phyloP scores from a whole-genome alignment of 2,797 vertebrate species.

The Oryzias dopingdopingensis region DNA sequence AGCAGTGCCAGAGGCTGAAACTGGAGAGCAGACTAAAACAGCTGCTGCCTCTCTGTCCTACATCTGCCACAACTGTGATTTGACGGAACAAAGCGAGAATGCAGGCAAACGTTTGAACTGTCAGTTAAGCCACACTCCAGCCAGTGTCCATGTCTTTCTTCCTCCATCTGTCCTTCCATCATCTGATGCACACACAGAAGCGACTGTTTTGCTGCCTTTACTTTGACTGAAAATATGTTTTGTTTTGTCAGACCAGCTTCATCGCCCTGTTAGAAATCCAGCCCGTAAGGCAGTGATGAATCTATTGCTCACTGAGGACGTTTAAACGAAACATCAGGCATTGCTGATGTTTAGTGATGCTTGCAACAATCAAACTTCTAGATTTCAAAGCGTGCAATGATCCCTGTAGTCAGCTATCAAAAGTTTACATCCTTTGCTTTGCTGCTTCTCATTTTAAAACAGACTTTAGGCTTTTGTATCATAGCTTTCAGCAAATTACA shows the following conservation, averaged over 20 bases:
- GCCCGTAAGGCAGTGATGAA: not conserved
- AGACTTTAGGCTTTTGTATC: slow-evolving; percentile 4
- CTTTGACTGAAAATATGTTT: not conserved
- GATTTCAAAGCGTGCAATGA: no score
- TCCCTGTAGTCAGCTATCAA: no score
- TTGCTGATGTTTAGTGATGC: no score
- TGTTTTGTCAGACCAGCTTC: not conserved
- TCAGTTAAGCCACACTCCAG: slow-evolving; percentile 64
- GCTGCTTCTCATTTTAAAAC: slow-evolving; percentile 15
- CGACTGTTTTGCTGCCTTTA: slow-evolving; percentile 1
- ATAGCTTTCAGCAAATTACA: slow-evolving; percentile 17
- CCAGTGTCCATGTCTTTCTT: slow-evolving; percentile 48
- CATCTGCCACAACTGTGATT: slow-evolving; percentile 84
- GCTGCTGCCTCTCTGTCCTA: slow-evolving; percentile 84
- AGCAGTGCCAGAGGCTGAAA: slow-evolving; percentile 75
- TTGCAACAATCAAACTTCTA: no score
- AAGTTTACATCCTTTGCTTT: slow-evolving; percentile 8
- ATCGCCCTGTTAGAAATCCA: no score
- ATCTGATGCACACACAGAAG: slow-evolving; percentile 5
- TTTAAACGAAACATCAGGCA: no score
- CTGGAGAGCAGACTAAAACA: slow-evolving; percentile 78
- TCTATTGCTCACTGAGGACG: no score
- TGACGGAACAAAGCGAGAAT: slow-evolving; percentile 85
- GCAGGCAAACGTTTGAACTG: slow-evolving; percentile 71
- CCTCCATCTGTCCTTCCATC: slow-evolving; percentile 10